Evolutionary conservation across 2,797 vertebrate genomes (phyloP).

Genomic region (Heliangelus exortis): DNA sequence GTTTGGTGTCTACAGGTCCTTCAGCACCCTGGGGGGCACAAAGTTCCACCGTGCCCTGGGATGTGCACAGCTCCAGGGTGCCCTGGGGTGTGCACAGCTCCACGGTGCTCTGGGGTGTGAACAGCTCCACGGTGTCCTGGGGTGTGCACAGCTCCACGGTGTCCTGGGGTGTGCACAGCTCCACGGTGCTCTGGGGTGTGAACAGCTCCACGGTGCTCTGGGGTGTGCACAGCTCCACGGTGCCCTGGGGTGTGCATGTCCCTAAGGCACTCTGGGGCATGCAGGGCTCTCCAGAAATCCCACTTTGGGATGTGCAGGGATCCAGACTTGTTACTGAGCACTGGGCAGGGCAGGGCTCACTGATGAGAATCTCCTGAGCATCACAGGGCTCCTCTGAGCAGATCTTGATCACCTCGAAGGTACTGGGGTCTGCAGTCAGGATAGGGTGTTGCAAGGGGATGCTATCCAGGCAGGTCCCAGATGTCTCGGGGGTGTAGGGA

Average conservation of each 20-base stretch:
- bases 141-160: no score
- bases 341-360: not conserved
- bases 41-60: no score
- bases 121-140: not conserved
- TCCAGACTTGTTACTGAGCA: rapidly evolving
- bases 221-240: no score
- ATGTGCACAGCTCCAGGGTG: no score
- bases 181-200: not conserved
- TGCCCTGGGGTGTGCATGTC: not conserved
- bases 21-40: not conserved
- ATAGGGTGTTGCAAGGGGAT: rapidly evolving
- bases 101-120: no score
- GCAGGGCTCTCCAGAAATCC: rapidly evolving
- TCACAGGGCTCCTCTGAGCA: not conserved
- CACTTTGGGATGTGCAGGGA: not conserved
- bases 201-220: no score
- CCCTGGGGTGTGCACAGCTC: not conserved
- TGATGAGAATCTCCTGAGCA: rapidly evolving
- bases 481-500: not conserved
- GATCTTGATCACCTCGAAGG: not conserved
- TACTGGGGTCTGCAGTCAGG: not conserved
- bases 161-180: no score
- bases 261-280: rapidly evolving
- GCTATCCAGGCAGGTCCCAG: rapidly evolving
- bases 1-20: rapidly evolving